Conservation (phyloP, 2,113 vertebrate species). For the Notothenia rossii region DNA sequence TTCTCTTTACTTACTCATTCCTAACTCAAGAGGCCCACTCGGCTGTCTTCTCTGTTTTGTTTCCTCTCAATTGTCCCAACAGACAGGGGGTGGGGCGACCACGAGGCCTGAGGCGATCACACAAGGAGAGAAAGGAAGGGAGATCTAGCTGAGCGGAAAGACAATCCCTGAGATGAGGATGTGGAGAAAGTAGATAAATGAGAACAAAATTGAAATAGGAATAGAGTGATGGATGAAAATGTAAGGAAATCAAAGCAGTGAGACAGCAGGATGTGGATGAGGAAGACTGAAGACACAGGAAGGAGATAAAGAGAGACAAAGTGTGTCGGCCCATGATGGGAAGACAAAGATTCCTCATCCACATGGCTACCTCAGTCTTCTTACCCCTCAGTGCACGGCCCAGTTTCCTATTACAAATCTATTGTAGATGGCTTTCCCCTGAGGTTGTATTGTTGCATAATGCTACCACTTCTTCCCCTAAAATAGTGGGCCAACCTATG, state of each 20-base stretch:
- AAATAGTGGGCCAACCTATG: constrained; percentile 14
- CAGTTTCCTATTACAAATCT: constrained; percentile 43
- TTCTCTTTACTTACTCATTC: constrained; percentile 39
- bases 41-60: constrained; percentile 48
- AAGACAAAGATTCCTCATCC: constrained; percentile 36
- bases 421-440: constrained; percentile 25
- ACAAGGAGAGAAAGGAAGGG: constrained; percentile 49
- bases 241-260: constrained; percentile 20
- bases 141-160: constrained; percentile 54
- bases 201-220: constrained; percentile 1
- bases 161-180: constrained; percentile 26
- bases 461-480: background rate
- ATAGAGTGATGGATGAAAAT: constrained; percentile 35
- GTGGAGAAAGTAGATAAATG: background rate
- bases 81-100: constrained; percentile 28
- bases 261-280: constrained; percentile 9
- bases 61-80: constrained; percentile 40
- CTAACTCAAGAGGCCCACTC: constrained; percentile 36
- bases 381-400: constrained; percentile 38
- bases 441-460: constrained; percentile 52
- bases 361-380: constrained; percentile 19
- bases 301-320: constrained; percentile 16
- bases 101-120: constrained; percentile 36
- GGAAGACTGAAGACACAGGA: background rate
- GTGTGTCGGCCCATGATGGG: background rate